These are phyloP conservation scores for Taurulus bubalis DNA, from an alignment of 2,113 vertebrate genomes.

Conservation along the genomic window DNA sequence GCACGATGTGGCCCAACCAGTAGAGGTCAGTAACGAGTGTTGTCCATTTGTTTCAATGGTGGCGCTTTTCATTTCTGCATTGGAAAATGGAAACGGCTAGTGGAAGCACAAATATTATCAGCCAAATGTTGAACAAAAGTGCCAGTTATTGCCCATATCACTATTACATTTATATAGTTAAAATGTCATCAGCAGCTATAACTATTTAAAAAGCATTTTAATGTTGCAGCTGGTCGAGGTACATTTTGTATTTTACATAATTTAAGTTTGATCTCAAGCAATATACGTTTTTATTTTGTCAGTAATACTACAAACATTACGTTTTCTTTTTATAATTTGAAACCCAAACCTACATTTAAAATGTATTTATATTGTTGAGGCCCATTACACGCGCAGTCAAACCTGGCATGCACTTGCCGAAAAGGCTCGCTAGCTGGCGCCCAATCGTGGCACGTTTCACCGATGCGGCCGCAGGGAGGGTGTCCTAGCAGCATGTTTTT, in stretches of 20 bases:
- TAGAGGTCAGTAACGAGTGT: slow-evolving; percentile 58
- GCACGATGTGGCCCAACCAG: slow-evolving; percentile 41
- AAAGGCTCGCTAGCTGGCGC: too few relatives aligned
- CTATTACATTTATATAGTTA: neutral
- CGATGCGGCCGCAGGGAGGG: too few relatives aligned
- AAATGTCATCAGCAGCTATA: neutral
- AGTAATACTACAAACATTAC: too few relatives aligned
- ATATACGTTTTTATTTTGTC: neutral
- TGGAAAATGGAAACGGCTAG: neutral
- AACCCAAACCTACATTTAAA: too few relatives aligned
- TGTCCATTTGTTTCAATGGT: neutral
- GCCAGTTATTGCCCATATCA: neutral
- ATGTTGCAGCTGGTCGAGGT: neutral
- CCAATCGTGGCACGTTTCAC: too few relatives aligned
- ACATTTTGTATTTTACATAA: neutral
- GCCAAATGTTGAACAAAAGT: neutral
- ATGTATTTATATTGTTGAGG: too few relatives aligned
- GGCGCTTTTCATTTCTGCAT: neutral
- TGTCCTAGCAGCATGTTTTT: too few relatives aligned
- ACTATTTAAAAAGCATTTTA: neutral
- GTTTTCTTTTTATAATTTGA: too few relatives aligned
- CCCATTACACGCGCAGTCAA: too few relatives aligned
- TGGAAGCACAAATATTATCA: neutral
- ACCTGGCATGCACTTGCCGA: too few relatives aligned
- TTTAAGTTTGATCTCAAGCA: neutral